Conservation (phyloP, 2,888 invertebrate species). For the Watsonalla binaria region DNA sequence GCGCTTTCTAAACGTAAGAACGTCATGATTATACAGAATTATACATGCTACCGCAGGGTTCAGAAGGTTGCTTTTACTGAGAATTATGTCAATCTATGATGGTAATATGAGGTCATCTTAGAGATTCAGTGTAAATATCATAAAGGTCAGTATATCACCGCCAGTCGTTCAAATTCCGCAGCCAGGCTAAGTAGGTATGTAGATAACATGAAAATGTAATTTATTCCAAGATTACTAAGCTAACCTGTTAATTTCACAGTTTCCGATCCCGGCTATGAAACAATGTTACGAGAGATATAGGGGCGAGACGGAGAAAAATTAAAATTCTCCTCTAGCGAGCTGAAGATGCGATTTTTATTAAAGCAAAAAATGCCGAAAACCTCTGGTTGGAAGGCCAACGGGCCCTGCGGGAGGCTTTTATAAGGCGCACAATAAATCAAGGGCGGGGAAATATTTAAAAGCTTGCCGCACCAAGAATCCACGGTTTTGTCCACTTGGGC, state of each 20-base stretch:
- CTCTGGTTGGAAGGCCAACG: conserved; percentile 38
- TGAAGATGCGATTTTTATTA: conserved; percentile 61
- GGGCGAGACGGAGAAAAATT: conserved; percentile 51
- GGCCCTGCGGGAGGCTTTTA: conserved; percentile 70
- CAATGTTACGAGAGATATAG: conserved; percentile 49
- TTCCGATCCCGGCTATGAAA: conserved; percentile 35
- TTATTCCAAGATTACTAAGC: conserved; percentile 9
- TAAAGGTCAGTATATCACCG: too few species aligned
- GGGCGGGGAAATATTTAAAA: conserved; percentile 70
- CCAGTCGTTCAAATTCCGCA: too few species aligned
- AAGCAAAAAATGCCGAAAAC: conserved; percentile 63
- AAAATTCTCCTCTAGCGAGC: conserved; percentile 50
- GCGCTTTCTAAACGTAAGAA: too few species aligned
- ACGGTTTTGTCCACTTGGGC: conserved; percentile 27
- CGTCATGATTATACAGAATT: too few species aligned
- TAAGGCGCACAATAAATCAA: conserved; percentile 73
- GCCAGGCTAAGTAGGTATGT: too few species aligned
- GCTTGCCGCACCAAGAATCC: conserved; percentile 50
- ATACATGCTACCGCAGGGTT: too few species aligned
- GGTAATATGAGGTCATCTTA: too few species aligned
- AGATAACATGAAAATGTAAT: not conserved
- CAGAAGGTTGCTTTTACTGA: too few species aligned
- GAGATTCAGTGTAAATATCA: too few species aligned
- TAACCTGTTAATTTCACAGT: conserved; percentile 49
- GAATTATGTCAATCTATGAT: too few species aligned